A percentile compares a stretch with the other conserved stretches of the same genome.
Conservation (phyloP, 2,888 invertebrate genomes). For the Rhamphomyia laevipes region DNA sequence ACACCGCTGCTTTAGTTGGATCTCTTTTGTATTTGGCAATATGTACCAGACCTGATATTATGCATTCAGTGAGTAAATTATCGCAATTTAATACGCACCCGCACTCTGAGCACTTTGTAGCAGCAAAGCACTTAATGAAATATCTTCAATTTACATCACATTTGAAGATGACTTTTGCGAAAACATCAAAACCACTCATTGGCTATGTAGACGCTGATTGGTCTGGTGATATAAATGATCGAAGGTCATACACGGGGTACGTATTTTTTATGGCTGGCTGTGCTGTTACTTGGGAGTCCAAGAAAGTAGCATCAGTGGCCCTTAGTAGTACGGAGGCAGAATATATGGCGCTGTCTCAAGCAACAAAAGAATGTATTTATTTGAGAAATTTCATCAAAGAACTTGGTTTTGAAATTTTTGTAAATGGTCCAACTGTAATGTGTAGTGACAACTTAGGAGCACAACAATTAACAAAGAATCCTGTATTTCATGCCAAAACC, state of each 20-base stretch:
- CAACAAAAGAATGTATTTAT: constrained; percentile 6
- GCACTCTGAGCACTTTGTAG: constrained; percentile 1
- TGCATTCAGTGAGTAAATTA: constrained; percentile 2
- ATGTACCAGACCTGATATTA: constrained; percentile 8
- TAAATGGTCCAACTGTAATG: constrained; percentile 2
- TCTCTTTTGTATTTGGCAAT: constrained; percentile 4
- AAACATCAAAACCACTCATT: constrained; percentile 3
- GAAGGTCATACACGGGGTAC: constrained; percentile 8
- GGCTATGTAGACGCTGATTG: constrained; percentile 9
- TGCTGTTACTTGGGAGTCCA: constrained; percentile 7
- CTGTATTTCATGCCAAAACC: constrained; percentile 9
- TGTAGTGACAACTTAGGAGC: constrained; percentile 10
- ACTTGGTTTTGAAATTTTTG: neutral
- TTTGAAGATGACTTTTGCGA: constrained; percentile 4
- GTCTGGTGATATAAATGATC: constrained; percentile 1
- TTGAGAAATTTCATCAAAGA: constrained; percentile 5
- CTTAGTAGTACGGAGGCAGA: constrained; percentile 9
- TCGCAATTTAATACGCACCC: constrained; percentile 4
- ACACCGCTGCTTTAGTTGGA: constrained; percentile 8
- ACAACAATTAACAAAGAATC: constrained; percentile 6
- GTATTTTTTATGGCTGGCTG: constrained; percentile 6
- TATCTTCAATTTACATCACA: constrained; percentile 4
- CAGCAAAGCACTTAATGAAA: constrained; percentile 5
- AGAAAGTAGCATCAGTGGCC: constrained; percentile 9
- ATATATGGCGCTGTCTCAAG: constrained; percentile 10